A percentile compares a stretch with the other conserved stretches of the same genome.
phyloP scores from a whole-genome alignment of 2,797 vertebrate genomes.

The Otolemur crassicaudatus region DNA sequence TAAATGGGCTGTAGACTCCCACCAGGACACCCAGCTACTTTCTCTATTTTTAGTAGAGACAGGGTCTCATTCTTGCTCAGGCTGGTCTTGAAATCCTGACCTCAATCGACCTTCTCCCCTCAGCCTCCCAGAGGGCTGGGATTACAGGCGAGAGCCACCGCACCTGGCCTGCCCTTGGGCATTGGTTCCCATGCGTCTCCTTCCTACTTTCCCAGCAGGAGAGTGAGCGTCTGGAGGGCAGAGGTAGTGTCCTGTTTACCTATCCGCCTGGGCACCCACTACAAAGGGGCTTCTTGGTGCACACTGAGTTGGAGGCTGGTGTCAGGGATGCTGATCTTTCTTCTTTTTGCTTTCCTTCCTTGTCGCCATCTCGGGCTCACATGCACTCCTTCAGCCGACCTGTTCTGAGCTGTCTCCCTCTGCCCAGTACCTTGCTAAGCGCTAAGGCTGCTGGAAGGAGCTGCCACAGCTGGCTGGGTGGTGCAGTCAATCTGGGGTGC shows the following conservation, averaged over 20 bases:
- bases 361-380: neutral
- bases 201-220: fast-evolving
- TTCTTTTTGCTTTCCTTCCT: neutral
- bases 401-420: neutral
- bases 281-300: too few relatives aligned
- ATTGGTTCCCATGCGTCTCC: neutral
- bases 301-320: neutral
- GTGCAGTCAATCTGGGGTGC: neutral
- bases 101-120: neutral
- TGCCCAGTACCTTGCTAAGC: neutral
- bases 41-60: neutral
- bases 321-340: neutral
- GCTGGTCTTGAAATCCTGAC: neutral
- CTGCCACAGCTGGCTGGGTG: neutral
- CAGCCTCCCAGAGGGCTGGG: neutral
- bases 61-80: neutral
- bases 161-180: fast-evolving
- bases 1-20: neutral
- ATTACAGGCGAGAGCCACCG: neutral
- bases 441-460: neutral
- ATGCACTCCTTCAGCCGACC: neutral
- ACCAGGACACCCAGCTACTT: neutral
- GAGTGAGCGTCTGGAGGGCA: neutral
- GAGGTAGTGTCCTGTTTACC: neutral
- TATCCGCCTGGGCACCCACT: neutral